Conservation (phyloP, 92 coral and sea anemone species). For the Hydrozoanthus gracilis region DNA sequence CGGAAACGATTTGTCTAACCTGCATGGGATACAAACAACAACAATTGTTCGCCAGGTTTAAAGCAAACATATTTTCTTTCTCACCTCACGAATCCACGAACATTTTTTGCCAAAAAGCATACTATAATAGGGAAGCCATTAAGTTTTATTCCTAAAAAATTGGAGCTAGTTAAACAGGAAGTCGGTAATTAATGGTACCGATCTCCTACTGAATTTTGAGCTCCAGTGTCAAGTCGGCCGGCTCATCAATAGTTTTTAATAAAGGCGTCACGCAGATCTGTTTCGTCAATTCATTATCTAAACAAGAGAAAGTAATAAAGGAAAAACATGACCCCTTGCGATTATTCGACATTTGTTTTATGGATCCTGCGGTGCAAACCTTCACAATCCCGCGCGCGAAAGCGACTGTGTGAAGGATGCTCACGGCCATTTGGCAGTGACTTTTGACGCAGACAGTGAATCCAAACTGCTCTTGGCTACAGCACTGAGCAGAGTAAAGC, state of each 20-base stretch:
- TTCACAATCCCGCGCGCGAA: neutral
- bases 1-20: neutral
- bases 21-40: neutral
- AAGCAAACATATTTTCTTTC: neutral
- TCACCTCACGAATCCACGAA: neutral
- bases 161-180: neutral
- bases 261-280: neutral
- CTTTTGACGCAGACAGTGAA: neutral
- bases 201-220: neutral
- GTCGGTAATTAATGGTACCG: neutral
- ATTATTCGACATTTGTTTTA: neutral
- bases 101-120: neutral
- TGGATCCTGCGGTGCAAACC: neutral
- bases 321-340: neutral
- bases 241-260: neutral
- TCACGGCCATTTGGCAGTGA: neutral
- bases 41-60: neutral
- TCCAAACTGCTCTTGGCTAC: no score
- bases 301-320: neutral
- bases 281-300: neutral
- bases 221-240: neutral
- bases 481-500: no score
- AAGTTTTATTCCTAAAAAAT: neutral
- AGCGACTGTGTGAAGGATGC: neutral
- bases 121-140: neutral